phyloP scores from a whole-genome alignment of 2,888 invertebrate species.

The Tupiocoris notatus region DNA sequence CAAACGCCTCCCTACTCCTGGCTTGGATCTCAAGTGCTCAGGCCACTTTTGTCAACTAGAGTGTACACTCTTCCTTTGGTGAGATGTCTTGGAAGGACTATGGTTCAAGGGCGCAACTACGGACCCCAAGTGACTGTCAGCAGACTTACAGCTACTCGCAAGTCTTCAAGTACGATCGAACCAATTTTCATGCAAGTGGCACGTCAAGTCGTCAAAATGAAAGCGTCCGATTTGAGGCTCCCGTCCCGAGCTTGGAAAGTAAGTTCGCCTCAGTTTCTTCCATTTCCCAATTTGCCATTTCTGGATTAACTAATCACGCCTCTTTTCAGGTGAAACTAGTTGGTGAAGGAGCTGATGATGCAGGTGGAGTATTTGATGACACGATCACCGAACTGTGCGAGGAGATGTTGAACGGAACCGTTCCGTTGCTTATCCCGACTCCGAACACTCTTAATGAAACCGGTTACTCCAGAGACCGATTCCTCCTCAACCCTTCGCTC shows the following conservation, averaged over 20 bases:
- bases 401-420: constrained; percentile 61
- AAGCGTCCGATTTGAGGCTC: constrained; percentile 60
- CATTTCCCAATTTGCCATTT: not conserved
- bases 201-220: constrained; percentile 62
- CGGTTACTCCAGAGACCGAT: constrained; percentile 64
- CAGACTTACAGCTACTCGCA: constrained; percentile 59
- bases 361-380: constrained; percentile 69
- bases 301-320: not conserved
- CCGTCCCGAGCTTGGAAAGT: constrained; percentile 67
- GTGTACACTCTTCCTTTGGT: constrained; percentile 65
- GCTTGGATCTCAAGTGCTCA: constrained; percentile 56
- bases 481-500: constrained; percentile 62
- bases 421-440: constrained; percentile 62
- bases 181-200: constrained; percentile 65
- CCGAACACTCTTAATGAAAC: constrained; percentile 64
- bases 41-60: constrained; percentile 60
- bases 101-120: constrained; percentile 66
- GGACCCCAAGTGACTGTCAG: constrained; percentile 66
- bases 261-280: not conserved
- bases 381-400: constrained; percentile 68
- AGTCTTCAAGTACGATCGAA: constrained; percentile 57
- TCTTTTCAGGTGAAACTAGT: constrained; percentile 59
- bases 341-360: constrained; percentile 68
- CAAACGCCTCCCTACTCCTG: constrained; percentile 55
- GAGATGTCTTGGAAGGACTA: constrained; percentile 63